These are phyloP conservation scores for Trissolcus japonicus DNA, from an alignment of 2,888 invertebrate genomes.

Conservation along the genomic window DNA sequence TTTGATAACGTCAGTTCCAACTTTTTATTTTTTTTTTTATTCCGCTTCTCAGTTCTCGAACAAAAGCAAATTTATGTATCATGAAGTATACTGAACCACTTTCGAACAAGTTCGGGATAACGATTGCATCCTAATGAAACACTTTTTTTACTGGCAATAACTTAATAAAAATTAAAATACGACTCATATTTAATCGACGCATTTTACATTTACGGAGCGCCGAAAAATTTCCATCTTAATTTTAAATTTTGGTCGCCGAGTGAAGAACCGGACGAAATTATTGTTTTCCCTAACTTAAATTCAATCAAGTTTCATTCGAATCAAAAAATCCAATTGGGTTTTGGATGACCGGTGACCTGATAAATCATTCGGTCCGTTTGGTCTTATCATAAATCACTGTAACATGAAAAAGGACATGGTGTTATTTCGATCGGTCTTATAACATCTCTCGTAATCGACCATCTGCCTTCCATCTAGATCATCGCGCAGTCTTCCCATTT, in stretches of 20 bases:
- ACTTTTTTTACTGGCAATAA: background rate
- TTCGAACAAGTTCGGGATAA: background rate
- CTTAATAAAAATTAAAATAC: no score
- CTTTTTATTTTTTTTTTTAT: background rate
- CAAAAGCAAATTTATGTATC: constrained; percentile 3
- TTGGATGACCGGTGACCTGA: background rate
- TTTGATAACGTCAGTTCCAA: no score
- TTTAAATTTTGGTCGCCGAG: no score
- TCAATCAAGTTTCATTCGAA: background rate
- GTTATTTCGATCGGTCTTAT: constrained; percentile 7
- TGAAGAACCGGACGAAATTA: background rate
- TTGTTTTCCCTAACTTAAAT: background rate
- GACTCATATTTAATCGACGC: no score
- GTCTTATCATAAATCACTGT: constrained; percentile 3
- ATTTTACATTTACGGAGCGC: no score
- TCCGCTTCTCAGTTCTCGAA: background rate
- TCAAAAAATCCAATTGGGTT: background rate
- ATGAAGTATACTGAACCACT: background rate
- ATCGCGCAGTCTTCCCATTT: constrained; percentile 8
- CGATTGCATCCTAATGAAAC: constrained; percentile 1
- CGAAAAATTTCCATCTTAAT: no score
- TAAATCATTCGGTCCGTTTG: constrained; percentile 1
- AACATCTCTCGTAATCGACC: constrained; percentile 18
- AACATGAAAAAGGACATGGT: constrained; percentile 13
- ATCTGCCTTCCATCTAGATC: constrained; percentile 23